Evolutionary conservation across 2,888 invertebrate species (phyloP).

Genomic region (Ormia ochracea): DNA sequence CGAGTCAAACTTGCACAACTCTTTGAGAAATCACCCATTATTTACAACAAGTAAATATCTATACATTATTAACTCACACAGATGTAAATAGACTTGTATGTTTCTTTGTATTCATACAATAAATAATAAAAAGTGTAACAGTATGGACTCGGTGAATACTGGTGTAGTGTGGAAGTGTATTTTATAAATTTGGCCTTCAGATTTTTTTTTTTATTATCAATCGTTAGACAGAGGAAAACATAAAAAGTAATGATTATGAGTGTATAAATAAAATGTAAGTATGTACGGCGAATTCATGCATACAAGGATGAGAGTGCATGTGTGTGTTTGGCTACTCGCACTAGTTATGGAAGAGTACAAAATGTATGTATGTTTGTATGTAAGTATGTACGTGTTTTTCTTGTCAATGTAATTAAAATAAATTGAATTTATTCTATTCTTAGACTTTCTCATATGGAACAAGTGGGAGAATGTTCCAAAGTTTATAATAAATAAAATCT

Average conservation of each 20-base stretch:
- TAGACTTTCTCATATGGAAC: no score
- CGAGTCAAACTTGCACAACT: no score
- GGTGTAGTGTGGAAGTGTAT: constrained; percentile 17
- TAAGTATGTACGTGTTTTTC: no score
- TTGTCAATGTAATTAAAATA: no score
- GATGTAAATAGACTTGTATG: not conserved
- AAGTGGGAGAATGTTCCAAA: no score
- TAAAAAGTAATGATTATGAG: not conserved
- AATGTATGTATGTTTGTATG: no score
- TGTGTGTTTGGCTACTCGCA: no score
- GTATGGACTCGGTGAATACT: constrained; percentile 20
- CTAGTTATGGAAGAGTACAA: no score
- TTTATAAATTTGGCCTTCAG: constrained; percentile 40
- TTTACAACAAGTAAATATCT: not conserved
- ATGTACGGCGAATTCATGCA: no score
- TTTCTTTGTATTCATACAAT: not conserved
- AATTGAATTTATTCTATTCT: no score
- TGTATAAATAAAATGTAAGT: not conserved
- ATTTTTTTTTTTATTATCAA: constrained; percentile 34
- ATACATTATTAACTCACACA: not conserved
- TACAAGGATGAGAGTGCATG: no score
- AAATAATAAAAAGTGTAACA: not conserved
- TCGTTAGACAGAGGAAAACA: not conserved
- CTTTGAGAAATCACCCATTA: not conserved
- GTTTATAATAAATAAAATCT: no score